Percentiles rank a stretch among this genome's conserved stretches.
Conservation (phyloP, 1,140 invertebrate genomes). For the Drosophila parvula region DNA sequence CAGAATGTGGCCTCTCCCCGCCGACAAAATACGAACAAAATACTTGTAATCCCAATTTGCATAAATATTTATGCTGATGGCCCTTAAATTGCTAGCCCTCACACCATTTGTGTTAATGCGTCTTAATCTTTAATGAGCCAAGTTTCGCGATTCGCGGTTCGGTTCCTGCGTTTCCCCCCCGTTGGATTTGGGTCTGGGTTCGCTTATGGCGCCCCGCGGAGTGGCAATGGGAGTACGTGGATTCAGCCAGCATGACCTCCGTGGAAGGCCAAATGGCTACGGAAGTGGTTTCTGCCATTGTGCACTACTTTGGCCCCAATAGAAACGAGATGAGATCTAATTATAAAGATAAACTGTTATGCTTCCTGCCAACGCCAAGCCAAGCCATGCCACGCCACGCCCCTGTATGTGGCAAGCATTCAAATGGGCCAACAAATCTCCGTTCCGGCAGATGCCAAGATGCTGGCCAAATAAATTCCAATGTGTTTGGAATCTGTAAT, state of each 20-base stretch:
- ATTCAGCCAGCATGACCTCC: constrained; percentile 41
- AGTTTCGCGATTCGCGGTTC: constrained; percentile 68
- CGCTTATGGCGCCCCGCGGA: constrained; percentile 6
- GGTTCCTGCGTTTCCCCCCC: constrained; percentile 15
- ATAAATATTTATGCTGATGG: constrained; percentile 82
- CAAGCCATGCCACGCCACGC: not conserved
- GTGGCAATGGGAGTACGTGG: constrained; percentile 40
- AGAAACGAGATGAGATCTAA: constrained; percentile 60
- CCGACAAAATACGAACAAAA: constrained; percentile 60
- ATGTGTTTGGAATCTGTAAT: constrained; percentile 31
- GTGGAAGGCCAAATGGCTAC: constrained; percentile 16
- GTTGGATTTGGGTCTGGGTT: constrained; percentile 5
- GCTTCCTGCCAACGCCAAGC: constrained; percentile 20
- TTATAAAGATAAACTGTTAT: constrained; percentile 76
- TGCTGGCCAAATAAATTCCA: constrained; percentile 38
- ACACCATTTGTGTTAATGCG: constrained; percentile 75
- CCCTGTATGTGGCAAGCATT: constrained; percentile 56
- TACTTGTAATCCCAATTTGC: constrained; percentile 80
- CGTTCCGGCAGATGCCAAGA: constrained; percentile 11
- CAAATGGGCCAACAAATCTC: constrained; percentile 46
- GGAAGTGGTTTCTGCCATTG: constrained; percentile 41
- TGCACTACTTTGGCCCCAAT: constrained; percentile 61
- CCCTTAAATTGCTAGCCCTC: constrained; percentile 55
- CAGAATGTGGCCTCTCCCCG: not conserved
- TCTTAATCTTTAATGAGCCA: constrained; percentile 82